Evolutionary conservation across 2,113 vertebrate genomes (phyloP).

Genomic region (Calidris pygmaea): DNA sequence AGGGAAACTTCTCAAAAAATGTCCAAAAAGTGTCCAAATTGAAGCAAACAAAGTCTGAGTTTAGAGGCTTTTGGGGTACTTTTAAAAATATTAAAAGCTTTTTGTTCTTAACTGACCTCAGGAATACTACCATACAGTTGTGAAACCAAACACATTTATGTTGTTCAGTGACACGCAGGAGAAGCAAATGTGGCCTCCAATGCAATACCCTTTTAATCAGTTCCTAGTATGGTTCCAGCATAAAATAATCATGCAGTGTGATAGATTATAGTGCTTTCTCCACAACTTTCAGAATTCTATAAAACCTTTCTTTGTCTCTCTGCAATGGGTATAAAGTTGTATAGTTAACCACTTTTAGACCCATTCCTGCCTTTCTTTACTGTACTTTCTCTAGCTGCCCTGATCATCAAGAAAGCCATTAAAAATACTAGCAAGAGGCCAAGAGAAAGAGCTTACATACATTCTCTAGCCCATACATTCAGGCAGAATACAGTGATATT

Average conservation of each 20-base stretch:
- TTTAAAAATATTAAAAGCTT: neutral
- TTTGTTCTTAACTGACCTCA: neutral
- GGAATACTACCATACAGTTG: neutral
- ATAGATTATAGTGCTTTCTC: neutral
- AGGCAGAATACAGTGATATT: neutral
- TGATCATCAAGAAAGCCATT: neutral
- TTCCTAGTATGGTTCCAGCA: neutral
- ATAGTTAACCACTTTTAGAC: neutral
- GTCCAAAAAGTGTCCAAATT: neutral
- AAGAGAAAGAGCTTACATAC: neutral
- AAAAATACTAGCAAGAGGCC: neutral
- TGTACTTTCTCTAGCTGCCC: neutral
- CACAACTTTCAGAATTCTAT: neutral
- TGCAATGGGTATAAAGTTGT: neutral
- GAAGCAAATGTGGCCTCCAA: neutral
- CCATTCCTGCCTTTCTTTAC: neutral
- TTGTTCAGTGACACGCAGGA: rapidly evolving
- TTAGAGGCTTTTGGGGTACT: neutral
- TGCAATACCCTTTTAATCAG: neutral
- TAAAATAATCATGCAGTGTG: neutral
- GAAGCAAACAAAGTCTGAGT: neutral
- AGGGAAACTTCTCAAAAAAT: neutral
- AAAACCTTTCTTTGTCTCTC: neutral
- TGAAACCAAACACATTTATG: neutral
- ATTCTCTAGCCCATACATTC: neutral